Evolutionary conservation across 2,888 invertebrate genomes (phyloP).

Genomic region (Tenthredo mesomela): DNA sequence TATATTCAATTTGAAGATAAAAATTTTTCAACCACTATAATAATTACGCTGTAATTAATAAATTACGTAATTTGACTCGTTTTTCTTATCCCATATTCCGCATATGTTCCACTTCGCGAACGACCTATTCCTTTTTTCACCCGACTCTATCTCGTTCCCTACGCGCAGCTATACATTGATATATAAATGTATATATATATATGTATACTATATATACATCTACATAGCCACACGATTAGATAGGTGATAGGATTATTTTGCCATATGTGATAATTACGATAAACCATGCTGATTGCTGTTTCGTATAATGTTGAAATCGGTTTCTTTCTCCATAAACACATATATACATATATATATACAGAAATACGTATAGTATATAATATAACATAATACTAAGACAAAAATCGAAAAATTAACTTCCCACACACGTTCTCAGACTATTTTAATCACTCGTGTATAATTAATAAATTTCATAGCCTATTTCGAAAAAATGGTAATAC

Average conservation of each 20-base stretch:
- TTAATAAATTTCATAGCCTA: too few species aligned
- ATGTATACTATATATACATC: background rate
- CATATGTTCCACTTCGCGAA: background rate
- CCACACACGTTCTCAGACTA: too few species aligned
- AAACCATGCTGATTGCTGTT: background rate
- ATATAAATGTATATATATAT: background rate
- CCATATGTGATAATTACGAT: slow-evolving; percentile 42
- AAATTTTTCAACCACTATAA: background rate
- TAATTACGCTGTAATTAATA: background rate
- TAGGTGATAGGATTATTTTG: slow-evolving; percentile 17
- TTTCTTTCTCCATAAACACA: background rate
- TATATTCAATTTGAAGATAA: background rate
- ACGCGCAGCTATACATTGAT: background rate
- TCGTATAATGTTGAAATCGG: background rate
- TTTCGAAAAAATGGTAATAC: background rate
- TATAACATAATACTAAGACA: too few species aligned
- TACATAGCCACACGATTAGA: background rate
- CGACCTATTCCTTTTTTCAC: background rate
- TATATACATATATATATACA: background rate
- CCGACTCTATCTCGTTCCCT: too few species aligned
- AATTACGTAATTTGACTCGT: background rate
- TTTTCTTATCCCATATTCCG: background rate
- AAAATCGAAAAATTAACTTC: too few species aligned
- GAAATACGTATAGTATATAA: too few species aligned
- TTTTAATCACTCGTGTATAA: too few species aligned